Evolutionary conservation across 35 echinoderm and acorn worm genomes (phyloP), one percentile per base, ranked within the genome.

Genomic region (Patiria miniata): DNA sequence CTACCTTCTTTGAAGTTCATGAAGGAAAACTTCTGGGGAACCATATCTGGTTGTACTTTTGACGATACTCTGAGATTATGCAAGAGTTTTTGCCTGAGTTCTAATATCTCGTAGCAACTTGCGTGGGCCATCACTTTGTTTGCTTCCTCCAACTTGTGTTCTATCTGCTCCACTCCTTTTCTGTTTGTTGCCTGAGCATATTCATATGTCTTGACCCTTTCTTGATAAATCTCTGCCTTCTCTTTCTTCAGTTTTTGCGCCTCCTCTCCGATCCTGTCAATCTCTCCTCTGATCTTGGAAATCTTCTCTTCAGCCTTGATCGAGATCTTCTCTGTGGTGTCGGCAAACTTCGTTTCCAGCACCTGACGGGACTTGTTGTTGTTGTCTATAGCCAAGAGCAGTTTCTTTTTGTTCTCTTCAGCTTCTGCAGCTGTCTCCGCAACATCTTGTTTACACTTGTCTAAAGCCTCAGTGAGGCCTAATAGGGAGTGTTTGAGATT

Each of bases 361-460:
- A 6, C 42, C 42, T 47, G 4, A 4, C 42, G 4, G 42, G 42
- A 47, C 42, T 47, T 47, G 42, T 47, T 12, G 42, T 6, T 47
- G 42, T 12, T 47, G 42, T 28, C 65, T 10, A 73, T 73, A 7
- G 65, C 65, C 14, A 23, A 14, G 26, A 14, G 2, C 23, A 36
- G 26, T 14, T 30, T 34, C 0, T 18, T 23, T 7, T 73, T 73
- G 65, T 34, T 32, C 34, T 73, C 29, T 34, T 73, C 65, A 73
- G 65, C 65, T 5, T 1, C 34, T 22, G 65, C 19, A 2, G 29
- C 65, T 23, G 15, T 1, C 9, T 73, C 7, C 14, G 65, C 30
- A 23, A 73, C 65, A 14, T 73, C 29, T 34, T 73, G 65, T 73
- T 73, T 73, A 23, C 30, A 73, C 34, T 73, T 73, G 65, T 73